These are phyloP conservation scores for Semaprochilodus insignis DNA, from an alignment of 2,797 vertebrate genomes.

Conservation along the genomic window DNA sequence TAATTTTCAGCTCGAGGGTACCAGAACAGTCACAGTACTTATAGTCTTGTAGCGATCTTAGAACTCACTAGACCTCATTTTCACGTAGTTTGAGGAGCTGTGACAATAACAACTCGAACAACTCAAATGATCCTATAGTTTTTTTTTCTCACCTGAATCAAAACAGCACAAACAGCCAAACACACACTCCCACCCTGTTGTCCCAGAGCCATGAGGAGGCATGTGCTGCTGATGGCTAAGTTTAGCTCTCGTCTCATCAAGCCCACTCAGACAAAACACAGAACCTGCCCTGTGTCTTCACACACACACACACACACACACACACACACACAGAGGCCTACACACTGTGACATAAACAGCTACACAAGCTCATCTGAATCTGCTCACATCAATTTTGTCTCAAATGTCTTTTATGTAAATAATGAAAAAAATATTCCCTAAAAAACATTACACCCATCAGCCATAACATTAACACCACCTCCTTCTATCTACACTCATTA, in stretches of 20 bases:
- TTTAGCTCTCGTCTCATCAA: slow-evolving; percentile 72
- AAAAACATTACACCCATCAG: background rate
- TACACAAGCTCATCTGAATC: slow-evolving; percentile 1
- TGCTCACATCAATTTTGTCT: background rate
- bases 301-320: background rate
- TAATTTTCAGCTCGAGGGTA: no score
- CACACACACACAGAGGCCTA: background rate
- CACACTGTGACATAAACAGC: slow-evolving; percentile 3
- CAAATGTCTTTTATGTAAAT: background rate
- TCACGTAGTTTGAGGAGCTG: no score
- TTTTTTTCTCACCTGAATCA: background rate
- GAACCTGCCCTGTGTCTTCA: background rate
- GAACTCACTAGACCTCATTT: no score
- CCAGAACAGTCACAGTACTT: no score
- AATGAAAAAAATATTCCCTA: background rate
- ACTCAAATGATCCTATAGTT: background rate
- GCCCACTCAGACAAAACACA: slow-evolving; percentile 34
- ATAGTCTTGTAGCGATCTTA: no score
- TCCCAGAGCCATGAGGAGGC: slow-evolving; percentile 56
- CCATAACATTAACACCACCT: no score
- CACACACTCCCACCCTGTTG: background rate
- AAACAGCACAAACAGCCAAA: slow-evolving; percentile 10
- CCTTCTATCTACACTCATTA: no score
- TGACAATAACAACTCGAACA: no score
- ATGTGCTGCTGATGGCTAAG: slow-evolving; percentile 68